Base-by-base conservation (phyloP, 2,888 invertebrate genomes). In the Monoplex corrugatus region DNA sequence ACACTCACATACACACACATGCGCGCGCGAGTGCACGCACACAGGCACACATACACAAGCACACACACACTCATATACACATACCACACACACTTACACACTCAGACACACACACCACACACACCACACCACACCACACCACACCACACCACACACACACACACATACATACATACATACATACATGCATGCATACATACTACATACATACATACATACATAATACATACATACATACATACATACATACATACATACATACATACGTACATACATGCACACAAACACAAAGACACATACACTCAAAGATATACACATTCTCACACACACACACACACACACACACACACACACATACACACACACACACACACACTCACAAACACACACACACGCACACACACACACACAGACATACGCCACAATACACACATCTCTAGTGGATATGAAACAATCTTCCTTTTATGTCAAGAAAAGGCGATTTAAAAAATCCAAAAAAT, bases 101-200 rank as follows among this genome's bases (percentile, higher is more conserved):
- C 72, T 35, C 72, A 72, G 35, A 72, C 72, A 72, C 72, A 72
- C 72, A 72, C 72, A 72, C 72, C 72, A 72, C 72, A 72, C 72
- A 72, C 72, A 35, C n/a, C n/a, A n/a, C n/a, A n/a, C n/a, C n/a
- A n/a, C n/a, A n/a, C n/a, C n/a, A n/a, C n/a, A n/a, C n/a, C n/a
- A n/a, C n/a, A n/a, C n/a, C n/a, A n/a, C n/a, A n/a, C n/a, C 72
- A 72, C 72, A 35, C 72, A 72, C 72, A 72, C 72, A 72, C 5
- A 35, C 38, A 72, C 72, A 72, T 35, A 72, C 32, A 72, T 19
- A 72, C 35, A 19, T 6, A 35, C 6, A 72, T 28, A 63, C 63
- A 63, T 23, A 63, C 63, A 63, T 3, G 3, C 63, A 63, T 28
- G 28, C 63, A 63, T 3, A 63, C 63, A 63, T 28, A 63, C 63